Evolutionary conservation across 1,140 invertebrate species (phyloP).

Genomic region (Thereuonema tuberculata): DNA sequence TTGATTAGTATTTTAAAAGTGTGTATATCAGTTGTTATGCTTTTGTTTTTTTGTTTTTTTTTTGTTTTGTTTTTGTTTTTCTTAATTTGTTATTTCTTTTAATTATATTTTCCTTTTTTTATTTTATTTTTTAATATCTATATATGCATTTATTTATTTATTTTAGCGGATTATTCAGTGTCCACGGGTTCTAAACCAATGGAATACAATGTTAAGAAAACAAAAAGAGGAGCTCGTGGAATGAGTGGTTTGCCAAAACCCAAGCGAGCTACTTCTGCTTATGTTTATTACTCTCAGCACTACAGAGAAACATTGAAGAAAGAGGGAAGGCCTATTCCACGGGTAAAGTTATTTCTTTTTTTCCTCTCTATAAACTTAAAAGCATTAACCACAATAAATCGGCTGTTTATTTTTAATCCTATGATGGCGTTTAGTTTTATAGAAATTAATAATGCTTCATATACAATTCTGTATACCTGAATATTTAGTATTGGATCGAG

Average conservation of each 20-base stretch:
- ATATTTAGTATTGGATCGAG: too few relatives aligned
- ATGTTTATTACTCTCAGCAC: constrained; percentile 27
- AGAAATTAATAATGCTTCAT: too few relatives aligned
- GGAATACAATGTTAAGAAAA: not conserved
- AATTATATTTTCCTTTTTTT: not conserved
- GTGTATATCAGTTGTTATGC: too few relatives aligned
- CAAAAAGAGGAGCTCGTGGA: not conserved
- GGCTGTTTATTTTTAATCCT: too few relatives aligned
- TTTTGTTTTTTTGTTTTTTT: too few relatives aligned
- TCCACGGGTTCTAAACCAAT: not conserved
- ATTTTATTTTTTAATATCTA: not conserved
- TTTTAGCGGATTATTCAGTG: not conserved
- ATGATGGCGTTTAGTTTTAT: too few relatives aligned
- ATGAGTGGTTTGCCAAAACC: constrained; percentile 19
- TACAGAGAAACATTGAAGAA: constrained; percentile 25
- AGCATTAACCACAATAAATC: too few relatives aligned
- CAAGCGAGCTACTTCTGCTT: constrained; percentile 24
- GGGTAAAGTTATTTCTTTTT: constrained; percentile 14
- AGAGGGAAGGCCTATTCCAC: constrained; percentile 22
- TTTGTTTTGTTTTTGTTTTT: not conserved
- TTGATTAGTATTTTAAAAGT: too few relatives aligned
- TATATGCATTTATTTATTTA: too few relatives aligned
- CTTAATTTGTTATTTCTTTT: not conserved
- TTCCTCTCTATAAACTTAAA: too few relatives aligned
- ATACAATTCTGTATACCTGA: too few relatives aligned